Percentiles rank a stretch among this genome's conserved stretches.
phyloP scores from a whole-genome alignment of 2,888 invertebrate species.

The Cyrtodaria siliqua region DNA sequence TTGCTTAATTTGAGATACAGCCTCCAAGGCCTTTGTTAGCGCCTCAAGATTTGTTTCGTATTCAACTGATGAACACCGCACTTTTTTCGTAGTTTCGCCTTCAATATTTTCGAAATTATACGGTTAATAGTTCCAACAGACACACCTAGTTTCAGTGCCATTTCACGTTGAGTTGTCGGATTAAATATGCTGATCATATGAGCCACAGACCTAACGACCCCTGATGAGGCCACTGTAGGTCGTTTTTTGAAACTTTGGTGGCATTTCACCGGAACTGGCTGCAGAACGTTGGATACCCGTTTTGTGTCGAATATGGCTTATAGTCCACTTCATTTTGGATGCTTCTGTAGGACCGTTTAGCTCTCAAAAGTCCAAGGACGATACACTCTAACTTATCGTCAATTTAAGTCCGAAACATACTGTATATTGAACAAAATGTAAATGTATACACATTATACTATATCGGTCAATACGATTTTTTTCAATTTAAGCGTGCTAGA shows the following conservation, averaged over 20 bases:
- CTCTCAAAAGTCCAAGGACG: too few species aligned
- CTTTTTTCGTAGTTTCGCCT: neutral
- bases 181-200: neutral
- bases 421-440: too few species aligned
- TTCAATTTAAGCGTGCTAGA: too few species aligned
- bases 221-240: neutral
- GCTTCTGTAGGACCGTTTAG: too few species aligned
- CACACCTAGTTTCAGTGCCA: neutral
- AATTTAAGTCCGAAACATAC: too few species aligned
- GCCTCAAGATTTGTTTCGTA: neutral
- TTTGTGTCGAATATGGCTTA: too few species aligned
- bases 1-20: neutral
- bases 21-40: neutral
- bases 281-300: too few species aligned
- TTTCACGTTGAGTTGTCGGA: constrained; percentile 11
- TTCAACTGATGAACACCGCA: constrained; percentile 4
- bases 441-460: too few species aligned
- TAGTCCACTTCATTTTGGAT: too few species aligned
- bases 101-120: neutral
- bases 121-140: constrained; percentile 6
- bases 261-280: too few species aligned
- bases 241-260: neutral
- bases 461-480: too few species aligned
- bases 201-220: neutral
- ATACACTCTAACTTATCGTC: too few species aligned